phyloP scores from a whole-genome alignment of 2,797 vertebrate species.

The Thripadectes ignobilis region DNA sequence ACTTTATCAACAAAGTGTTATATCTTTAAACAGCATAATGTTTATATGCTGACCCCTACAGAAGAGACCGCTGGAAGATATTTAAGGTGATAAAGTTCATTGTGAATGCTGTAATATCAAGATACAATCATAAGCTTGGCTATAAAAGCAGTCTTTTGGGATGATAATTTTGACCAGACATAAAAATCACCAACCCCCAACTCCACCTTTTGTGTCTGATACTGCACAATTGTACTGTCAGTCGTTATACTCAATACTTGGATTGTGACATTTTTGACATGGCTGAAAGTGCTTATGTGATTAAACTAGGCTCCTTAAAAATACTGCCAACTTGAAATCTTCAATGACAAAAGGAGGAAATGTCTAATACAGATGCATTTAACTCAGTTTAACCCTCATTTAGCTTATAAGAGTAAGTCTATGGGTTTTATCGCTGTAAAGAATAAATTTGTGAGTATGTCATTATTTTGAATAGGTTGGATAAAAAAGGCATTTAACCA shows the following conservation, averaged over 20 bases:
- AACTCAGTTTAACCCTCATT: constrained; percentile 31
- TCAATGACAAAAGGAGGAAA: constrained; percentile 20
- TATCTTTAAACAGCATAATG: not conserved
- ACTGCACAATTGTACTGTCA: not conserved
- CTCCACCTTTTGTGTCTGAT: not conserved
- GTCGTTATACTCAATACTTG: not conserved
- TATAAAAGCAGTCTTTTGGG: not conserved
- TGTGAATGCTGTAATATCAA: not conserved
- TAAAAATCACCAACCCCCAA: not conserved
- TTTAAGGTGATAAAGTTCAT: not conserved
- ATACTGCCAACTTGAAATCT: not conserved
- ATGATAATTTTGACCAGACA: not conserved
- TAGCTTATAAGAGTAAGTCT: not conserved
- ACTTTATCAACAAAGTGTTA: not conserved
- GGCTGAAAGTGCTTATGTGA: not conserved
- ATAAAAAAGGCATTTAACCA: not conserved
- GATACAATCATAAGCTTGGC: not conserved
- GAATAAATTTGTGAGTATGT: not conserved
- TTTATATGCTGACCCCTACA: not conserved
- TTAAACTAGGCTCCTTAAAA: not conserved
- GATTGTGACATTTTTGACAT: not conserved
- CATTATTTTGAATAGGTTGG: not conserved
- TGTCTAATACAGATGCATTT: not conserved
- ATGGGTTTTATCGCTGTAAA: not conserved
- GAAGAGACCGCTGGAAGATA: not conserved